Conservation (phyloP, 2,888 invertebrate species). For the Sesia bembeciformis region DNA sequence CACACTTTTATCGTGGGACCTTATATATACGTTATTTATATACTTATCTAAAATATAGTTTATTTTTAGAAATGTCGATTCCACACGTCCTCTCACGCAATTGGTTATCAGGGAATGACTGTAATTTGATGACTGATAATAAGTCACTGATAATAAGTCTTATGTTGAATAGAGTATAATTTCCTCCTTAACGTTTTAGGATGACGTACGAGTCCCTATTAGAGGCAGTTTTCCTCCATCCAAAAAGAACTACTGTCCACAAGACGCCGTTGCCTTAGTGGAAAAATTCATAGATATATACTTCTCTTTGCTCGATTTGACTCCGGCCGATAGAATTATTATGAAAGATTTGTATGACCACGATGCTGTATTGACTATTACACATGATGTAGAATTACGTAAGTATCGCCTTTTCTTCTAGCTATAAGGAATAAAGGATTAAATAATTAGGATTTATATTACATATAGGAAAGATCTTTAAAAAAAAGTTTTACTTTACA, state of each 20-base stretch:
- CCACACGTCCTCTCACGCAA: no score
- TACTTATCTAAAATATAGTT: no score
- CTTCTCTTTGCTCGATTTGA: constrained; percentile 77
- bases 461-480: no score
- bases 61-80: no score
- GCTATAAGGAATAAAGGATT: no score
- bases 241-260: constrained; percentile 68
- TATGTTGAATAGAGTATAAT: background rate
- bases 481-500: no score
- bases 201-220: constrained; percentile 52
- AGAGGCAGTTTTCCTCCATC: constrained; percentile 50
- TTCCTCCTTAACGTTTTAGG: constrained; percentile 36
- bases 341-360: constrained; percentile 77
- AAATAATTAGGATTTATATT: no score
- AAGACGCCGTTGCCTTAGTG: constrained; percentile 58
- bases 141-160: no score
- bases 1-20: no score
- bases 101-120: no score
- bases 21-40: no score
- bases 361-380: constrained; percentile 77
- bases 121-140: no score
- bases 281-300: constrained; percentile 79
- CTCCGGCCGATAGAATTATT: constrained; percentile 52
- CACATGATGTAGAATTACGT: constrained; percentile 42
- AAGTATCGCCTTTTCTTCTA: constrained; percentile 14